Conservation (phyloP, 1,140 invertebrate genomes). For the Drosophila nebulosa region DNA sequence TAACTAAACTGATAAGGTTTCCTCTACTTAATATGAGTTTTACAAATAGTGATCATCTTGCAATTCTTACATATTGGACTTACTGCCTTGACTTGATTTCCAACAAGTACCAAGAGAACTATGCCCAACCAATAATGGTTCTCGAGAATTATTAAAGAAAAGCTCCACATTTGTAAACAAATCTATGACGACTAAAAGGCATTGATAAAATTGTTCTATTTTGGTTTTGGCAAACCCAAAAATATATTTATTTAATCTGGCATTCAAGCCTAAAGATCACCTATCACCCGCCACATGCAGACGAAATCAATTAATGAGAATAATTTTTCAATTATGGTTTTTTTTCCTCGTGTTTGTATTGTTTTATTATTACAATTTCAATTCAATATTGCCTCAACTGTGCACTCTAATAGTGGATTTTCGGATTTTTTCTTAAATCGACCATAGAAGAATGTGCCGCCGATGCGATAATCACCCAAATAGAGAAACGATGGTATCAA, state of each 20-base stretch:
- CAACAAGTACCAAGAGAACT: neutral
- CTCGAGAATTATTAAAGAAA: neutral
- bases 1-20: too few species aligned
- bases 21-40: too few species aligned
- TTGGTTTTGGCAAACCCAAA: neutral
- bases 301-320: neutral
- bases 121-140: conserved; percentile 17
- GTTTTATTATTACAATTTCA: neutral
- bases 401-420: conserved; percentile 38
- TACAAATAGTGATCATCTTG: too few species aligned
- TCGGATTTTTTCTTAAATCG: conserved; percentile 25
- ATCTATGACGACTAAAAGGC: conserved; percentile 1
- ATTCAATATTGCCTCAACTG: conserved; percentile 38
- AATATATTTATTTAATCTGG: conserved; percentile 34
- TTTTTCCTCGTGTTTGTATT: neutral
- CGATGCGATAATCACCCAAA: conserved; percentile 63
- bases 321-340: neutral
- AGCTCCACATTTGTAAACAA: neutral
- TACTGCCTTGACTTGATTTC: conserved; percentile 18
- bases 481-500: conserved; percentile 61
- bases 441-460: conserved; percentile 47
- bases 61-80: too few species aligned
- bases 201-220: neutral
- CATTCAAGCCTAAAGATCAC: neutral
- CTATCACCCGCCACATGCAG: neutral